phyloP scores from a whole-genome alignment of 1,140 invertebrate genomes.

The Theocolax elegans region DNA sequence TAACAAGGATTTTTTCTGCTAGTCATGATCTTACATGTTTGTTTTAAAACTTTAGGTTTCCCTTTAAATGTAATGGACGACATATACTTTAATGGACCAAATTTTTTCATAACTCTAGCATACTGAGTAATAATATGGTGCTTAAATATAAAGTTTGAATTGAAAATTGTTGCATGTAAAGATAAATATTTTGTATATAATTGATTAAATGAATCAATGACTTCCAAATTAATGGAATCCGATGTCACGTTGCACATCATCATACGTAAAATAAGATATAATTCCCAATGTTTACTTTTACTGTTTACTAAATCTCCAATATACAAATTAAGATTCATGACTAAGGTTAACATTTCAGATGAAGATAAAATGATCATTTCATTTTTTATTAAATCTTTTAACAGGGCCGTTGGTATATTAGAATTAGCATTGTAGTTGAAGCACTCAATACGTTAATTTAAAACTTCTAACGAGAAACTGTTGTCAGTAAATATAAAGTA shows the following conservation, averaged over 20 bases:
- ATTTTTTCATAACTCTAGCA: not conserved
- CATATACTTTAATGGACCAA: conserved; percentile 4
- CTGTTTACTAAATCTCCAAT: not conserved
- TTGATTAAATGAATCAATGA: not conserved
- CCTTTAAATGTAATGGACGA: not conserved
- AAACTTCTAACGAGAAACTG: conserved; percentile 24
- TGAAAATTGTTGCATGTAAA: not conserved
- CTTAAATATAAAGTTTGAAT: not conserved
- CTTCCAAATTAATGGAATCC: not conserved
- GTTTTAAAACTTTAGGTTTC: not conserved
- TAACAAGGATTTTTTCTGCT: not conserved
- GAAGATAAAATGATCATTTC: not conserved
- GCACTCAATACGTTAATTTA: not conserved
- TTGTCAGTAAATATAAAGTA: no score
- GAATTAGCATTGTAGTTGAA: not conserved
- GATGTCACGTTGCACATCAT: not conserved
- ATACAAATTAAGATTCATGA: not conserved
- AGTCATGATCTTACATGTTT: not conserved
- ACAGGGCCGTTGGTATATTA: not conserved
- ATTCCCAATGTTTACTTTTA: not conserved
- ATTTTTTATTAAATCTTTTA: not conserved
- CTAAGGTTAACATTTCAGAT: conserved; percentile 5
- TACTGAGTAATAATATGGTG: conserved; percentile 8
- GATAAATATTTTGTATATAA: not conserved
- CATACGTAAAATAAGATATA: not conserved